These are phyloP conservation scores for Chaetorhynchus papuensis DNA, from an alignment of 2,113 vertebrate genomes.

Conservation along the genomic window DNA sequence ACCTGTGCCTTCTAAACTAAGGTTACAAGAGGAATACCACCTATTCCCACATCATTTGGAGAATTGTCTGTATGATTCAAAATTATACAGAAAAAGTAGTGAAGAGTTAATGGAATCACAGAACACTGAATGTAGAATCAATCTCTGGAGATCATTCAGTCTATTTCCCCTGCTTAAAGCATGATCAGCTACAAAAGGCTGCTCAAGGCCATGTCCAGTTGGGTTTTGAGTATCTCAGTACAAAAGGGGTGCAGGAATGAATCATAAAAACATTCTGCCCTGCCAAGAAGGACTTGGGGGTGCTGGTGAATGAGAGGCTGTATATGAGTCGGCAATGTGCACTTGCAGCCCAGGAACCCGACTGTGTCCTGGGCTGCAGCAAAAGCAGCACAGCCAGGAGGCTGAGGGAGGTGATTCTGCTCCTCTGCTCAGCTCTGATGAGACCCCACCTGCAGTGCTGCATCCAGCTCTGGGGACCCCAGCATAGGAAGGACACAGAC, in stretches of 20 bases:
- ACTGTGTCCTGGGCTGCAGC: not conserved
- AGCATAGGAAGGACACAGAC: rapidly evolving
- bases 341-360: not conserved
- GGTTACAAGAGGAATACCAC: not conserved
- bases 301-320: not conserved
- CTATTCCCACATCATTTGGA: not conserved
- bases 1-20: not conserved
- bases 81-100: not conserved
- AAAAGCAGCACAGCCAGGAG: not conserved
- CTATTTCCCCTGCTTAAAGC: not conserved
- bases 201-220: not conserved
- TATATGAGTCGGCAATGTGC: not conserved
- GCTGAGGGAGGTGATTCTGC: not conserved
- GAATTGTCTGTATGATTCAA: not conserved
- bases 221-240: not conserved
- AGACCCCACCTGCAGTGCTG: not conserved
- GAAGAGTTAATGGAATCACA: not conserved
- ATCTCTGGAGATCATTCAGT: not conserved
- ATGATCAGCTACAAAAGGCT: not conserved
- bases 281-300: not conserved
- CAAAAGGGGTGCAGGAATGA: not conserved
- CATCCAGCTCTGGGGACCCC: not conserved
- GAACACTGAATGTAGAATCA: not conserved
- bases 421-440: not conserved
- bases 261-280: not conserved